Evolutionary conservation across 92 coral and sea anemone genomes (phyloP).

Genomic region (Desmophyllum pertusum): DNA sequence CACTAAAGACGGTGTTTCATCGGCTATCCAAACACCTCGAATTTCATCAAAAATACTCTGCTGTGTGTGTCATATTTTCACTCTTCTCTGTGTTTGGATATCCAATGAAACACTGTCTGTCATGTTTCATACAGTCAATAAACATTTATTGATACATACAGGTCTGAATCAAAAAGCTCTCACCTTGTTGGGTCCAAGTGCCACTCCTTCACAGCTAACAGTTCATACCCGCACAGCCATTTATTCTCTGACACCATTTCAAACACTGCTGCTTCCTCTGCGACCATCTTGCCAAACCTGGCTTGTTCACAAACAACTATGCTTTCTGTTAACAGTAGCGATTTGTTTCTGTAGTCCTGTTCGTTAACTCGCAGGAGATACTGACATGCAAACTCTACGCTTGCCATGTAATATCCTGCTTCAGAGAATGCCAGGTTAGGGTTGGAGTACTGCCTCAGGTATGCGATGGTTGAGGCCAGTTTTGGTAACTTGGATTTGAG

Average conservation of each 20-base stretch:
- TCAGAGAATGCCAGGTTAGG: constrained; percentile 84
- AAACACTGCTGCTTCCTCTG: constrained; percentile 56
- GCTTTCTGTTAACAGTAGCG: constrained; percentile 30
- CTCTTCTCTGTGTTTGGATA: too few relatives aligned
- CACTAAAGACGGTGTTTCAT: too few relatives aligned
- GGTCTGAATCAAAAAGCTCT: not conserved
- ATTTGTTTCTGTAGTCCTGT: constrained; percentile 66
- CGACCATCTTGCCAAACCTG: constrained; percentile 50
- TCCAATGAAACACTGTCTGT: too few relatives aligned
- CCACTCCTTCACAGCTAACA: constrained; percentile 88
- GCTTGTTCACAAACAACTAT: constrained; percentile 76
- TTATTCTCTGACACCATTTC: constrained; percentile 64
- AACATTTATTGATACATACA: too few relatives aligned
- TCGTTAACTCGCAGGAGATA: constrained; percentile 71
- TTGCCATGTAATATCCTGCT: constrained; percentile 84
- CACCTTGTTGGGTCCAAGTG: constrained; percentile 78
- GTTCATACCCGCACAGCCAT: constrained; percentile 74
- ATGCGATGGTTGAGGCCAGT: constrained; percentile 64
- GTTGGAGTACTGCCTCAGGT: constrained; percentile 75
- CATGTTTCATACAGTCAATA: too few relatives aligned
- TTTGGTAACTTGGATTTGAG: constrained; percentile 76
- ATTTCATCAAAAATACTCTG: too few relatives aligned
- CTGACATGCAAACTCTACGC: constrained; percentile 88
- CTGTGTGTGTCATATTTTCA: too few relatives aligned
- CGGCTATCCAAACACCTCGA: too few relatives aligned